These are phyloP conservation scores for Sminthurides aquaticus DNA, from an alignment of 2,888 invertebrate genomes.

Conservation along the genomic window DNA sequence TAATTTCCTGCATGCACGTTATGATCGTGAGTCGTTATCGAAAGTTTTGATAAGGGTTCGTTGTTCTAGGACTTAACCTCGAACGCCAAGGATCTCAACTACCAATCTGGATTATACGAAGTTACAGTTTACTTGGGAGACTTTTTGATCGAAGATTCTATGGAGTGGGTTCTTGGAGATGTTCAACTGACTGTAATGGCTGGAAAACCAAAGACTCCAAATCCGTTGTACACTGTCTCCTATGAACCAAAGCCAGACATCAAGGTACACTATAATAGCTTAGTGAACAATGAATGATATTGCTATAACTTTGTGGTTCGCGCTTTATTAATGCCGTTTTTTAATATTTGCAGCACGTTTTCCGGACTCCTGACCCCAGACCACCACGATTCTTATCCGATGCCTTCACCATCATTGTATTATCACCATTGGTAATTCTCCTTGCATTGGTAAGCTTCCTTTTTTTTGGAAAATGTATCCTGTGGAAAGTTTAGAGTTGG, in stretches of 20 bases:
- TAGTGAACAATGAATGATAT: no score
- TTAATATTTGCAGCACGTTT: constrained; percentile 68
- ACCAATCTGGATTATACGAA: constrained; percentile 68
- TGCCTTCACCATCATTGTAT: constrained; percentile 76
- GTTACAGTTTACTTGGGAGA: constrained; percentile 85
- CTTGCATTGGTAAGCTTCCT: constrained; percentile 59
- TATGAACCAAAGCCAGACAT: constrained; percentile 57
- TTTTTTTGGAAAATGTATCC: no score
- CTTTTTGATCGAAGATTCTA: constrained; percentile 77
- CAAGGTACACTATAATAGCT: constrained; percentile 48
- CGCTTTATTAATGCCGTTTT: no score
- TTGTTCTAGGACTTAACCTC: constrained; percentile 62
- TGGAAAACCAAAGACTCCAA: constrained; percentile 47
- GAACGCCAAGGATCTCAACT: constrained; percentile 69
- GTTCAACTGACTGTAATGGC: constrained; percentile 65
- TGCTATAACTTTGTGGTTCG: no score
- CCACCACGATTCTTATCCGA: constrained; percentile 82
- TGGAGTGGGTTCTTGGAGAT: constrained; percentile 77
- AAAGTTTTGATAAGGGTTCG: not conserved
- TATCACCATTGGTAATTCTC: constrained; percentile 73
- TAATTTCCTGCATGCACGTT: not conserved
- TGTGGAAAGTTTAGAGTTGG: no score
- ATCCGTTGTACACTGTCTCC: constrained; percentile 44
- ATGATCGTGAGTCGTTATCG: not conserved
- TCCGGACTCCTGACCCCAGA: constrained; percentile 84